Conservation (phyloP, 2,888 invertebrate species). For the Dasysyrphus tricinctus region DNA sequence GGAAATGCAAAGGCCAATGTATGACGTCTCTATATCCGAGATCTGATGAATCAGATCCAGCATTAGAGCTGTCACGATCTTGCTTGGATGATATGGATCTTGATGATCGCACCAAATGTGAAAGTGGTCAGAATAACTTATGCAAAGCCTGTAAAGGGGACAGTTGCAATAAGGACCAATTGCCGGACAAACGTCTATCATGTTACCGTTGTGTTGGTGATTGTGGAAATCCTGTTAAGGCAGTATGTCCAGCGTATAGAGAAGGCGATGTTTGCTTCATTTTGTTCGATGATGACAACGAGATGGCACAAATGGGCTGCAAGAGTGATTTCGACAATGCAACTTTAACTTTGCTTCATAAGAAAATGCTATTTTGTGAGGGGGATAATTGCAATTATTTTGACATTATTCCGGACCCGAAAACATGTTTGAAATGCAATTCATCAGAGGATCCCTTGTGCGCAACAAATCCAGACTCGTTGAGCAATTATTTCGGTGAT, state of each 20-base stretch:
- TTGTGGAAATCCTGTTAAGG: conserved; percentile 71
- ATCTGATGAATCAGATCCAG: conserved; percentile 71
- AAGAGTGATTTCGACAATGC: conserved; percentile 77
- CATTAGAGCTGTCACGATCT: conserved; percentile 78
- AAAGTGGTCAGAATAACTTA: conserved; percentile 70
- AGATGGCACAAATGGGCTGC: conserved; percentile 79
- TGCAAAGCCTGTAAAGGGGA: conserved; percentile 77
- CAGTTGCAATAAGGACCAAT: conserved; percentile 77
- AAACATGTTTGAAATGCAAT: conserved; percentile 77
- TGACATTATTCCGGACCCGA: conserved; percentile 66
- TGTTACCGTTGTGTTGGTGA: conserved; percentile 78
- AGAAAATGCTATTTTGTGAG: conserved; percentile 78
- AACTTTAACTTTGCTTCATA: conserved; percentile 72
- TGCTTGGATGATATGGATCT: conserved; percentile 80
- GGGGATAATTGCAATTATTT: conserved; percentile 78
- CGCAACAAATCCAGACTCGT: conserved; percentile 49
- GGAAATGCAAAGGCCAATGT: conserved; percentile 79
- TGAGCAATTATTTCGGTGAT: accelerated
- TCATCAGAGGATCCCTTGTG: conserved; percentile 76
- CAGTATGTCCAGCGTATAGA: conserved; percentile 78
- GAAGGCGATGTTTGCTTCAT: conserved; percentile 79
- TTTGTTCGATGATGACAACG: conserved; percentile 76
- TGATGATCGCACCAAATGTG: conserved; percentile 78
- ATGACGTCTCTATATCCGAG: conserved; percentile 79
- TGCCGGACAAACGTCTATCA: conserved; percentile 77